Percentiles rank a stretch among this genome's conserved stretches.
phyloP scores from a whole-genome alignment of 2,888 invertebrate species.

The Nysson spinosus region DNA sequence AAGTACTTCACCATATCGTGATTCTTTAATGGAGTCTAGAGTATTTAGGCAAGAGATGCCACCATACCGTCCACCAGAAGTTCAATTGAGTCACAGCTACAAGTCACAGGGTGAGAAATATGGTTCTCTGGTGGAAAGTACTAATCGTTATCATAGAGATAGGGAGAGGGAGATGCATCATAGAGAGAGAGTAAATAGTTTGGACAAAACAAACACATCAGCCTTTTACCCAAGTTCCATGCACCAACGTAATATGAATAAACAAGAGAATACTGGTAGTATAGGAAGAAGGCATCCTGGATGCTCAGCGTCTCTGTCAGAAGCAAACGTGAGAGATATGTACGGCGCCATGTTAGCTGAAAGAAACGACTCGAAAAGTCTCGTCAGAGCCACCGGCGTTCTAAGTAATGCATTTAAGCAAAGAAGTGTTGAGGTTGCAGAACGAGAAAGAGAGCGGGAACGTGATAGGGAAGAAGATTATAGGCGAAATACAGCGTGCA shows the following conservation, averaged over 20 bases:
- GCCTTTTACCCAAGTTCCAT: conserved; percentile 69
- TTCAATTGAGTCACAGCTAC: conserved; percentile 66
- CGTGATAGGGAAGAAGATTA: conserved; percentile 66
- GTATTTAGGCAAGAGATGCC: conserved; percentile 71
- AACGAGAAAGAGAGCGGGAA: conserved; percentile 78
- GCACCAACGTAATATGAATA: conserved; percentile 67
- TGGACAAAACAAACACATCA: conserved; percentile 71
- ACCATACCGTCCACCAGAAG: conserved; percentile 71
- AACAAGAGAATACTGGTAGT: conserved; percentile 66
- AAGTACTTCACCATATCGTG: conserved; percentile 74
- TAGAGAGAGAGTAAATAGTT: conserved; percentile 73
- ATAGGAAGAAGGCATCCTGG: conserved; percentile 71
- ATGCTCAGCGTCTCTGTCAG: conserved; percentile 71
- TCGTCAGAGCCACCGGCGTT: conserved; percentile 68
- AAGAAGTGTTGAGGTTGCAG: conserved; percentile 78
- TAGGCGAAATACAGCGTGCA: conserved; percentile 77
- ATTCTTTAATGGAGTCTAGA: conserved; percentile 69
- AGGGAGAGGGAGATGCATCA: conserved; percentile 68
- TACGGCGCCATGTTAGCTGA: conserved; percentile 67
- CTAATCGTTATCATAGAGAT: conserved; percentile 69
- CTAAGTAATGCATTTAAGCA: conserved; percentile 76
- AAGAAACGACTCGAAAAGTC: conserved; percentile 73
- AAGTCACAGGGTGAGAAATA: conserved; percentile 72
- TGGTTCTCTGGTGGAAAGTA: conserved; percentile 69
- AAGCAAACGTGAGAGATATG: conserved; percentile 72